These are phyloP conservation scores for Sycophila sp. DNA, from an alignment of 1,140 invertebrate genomes.

Conservation along the genomic window DNA sequence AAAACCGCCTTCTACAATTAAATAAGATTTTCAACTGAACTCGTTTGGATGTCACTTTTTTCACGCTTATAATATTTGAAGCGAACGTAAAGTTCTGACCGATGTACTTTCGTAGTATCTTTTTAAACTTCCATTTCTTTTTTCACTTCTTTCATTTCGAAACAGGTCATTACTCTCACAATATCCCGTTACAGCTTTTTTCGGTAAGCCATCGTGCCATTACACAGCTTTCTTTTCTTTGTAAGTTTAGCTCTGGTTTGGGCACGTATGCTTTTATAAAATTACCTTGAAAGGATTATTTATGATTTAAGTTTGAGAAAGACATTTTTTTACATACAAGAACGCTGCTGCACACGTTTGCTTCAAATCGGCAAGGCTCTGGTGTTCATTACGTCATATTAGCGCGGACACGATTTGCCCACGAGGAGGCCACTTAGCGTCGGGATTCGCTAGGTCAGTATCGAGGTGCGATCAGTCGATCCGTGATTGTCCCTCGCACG, in stretches of 20 bases:
- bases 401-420: not conserved
- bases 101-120: constrained; percentile 29
- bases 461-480: constrained; percentile 4
- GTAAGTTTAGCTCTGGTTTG: not conserved
- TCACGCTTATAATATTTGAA: not conserved
- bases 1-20: too few species aligned
- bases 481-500: constrained; percentile 19
- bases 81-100: not conserved
- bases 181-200: constrained; percentile 7
- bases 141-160: constrained; percentile 8
- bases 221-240: not conserved
- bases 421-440: not conserved
- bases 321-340: not conserved
- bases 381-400: constrained; percentile 9
- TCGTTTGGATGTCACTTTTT: constrained; percentile 6
- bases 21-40: not conserved
- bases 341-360: too few species aligned
- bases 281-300: not conserved
- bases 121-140: constrained; percentile 23
- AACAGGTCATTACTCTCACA: constrained; percentile 1
- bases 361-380: too few species aligned
- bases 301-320: not conserved
- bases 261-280: not conserved
- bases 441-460: not conserved
- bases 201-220: not conserved